phyloP scores from a whole-genome alignment of 2,888 invertebrate species.

The Acronicta leporina region DNA sequence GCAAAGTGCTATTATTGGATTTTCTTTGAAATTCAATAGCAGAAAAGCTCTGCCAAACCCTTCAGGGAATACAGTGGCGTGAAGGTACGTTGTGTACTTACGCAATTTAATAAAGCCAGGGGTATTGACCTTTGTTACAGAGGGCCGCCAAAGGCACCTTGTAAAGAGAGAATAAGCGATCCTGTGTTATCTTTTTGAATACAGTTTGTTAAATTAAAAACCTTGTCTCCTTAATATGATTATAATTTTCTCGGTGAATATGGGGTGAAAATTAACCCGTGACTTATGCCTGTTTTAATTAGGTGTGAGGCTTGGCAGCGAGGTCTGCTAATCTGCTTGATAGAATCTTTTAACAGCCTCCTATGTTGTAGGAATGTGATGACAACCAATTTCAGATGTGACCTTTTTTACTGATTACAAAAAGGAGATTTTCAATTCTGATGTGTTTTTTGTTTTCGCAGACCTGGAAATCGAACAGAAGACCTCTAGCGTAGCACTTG shows the following conservation, averaged over 20 bases:
- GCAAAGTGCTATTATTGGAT: too few relatives aligned
- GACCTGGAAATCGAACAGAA: too few relatives aligned
- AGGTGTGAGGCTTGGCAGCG: not conserved
- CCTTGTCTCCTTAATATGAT: conserved; percentile 8
- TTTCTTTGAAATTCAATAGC: too few relatives aligned
- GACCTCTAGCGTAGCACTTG: too few relatives aligned
- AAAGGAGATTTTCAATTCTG: too few relatives aligned
- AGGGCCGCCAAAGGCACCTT: conserved; percentile 39
- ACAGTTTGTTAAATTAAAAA: conserved; percentile 35
- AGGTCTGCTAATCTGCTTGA: not conserved
- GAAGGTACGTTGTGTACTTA: conserved; percentile 58
- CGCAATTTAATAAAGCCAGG: conserved; percentile 73
- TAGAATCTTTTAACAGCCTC: not conserved
- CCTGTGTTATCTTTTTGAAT: conserved; percentile 28
- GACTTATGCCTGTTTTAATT: conserved; percentile 3
- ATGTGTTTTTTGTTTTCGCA: too few relatives aligned
- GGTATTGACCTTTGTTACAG: conserved; percentile 30
- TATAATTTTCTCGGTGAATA: conserved; percentile 9
- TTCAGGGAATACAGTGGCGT: too few relatives aligned
- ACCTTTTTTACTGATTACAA: too few relatives aligned
- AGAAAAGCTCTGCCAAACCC: conserved; percentile 36
- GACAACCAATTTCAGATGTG: too few relatives aligned
- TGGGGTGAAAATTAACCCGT: conserved; percentile 29
- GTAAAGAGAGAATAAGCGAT: conserved; percentile 1
- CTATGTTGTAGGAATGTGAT: too few relatives aligned